Evolutionary conservation across 2,888 invertebrate species (phyloP).

Genomic region (Malachius bipustulatus): DNA sequence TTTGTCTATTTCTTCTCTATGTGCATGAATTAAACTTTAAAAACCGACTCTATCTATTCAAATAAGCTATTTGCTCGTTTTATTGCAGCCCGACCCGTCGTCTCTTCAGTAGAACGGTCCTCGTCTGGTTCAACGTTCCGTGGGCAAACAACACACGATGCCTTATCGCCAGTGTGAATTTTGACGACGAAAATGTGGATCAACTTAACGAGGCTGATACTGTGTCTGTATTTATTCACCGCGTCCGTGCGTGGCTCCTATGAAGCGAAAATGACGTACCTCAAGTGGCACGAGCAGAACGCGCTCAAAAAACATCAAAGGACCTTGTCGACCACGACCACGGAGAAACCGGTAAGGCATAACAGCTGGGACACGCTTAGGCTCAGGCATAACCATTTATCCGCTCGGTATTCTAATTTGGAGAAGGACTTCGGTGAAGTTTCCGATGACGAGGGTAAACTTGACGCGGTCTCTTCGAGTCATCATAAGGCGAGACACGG

Average conservation of each 20-base stretch:
- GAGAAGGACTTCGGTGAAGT: neutral
- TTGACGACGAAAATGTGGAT: neutral
- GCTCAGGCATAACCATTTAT: neutral
- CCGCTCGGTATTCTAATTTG: no score
- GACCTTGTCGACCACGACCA: neutral
- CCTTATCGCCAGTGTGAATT: neutral
- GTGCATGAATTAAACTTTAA: no score
- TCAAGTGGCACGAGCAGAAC: no score
- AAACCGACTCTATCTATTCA: no score
- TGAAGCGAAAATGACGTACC: neutral
- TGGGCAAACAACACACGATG: neutral
- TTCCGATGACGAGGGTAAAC: neutral
- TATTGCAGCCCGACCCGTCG: neutral
- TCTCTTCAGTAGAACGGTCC: neutral
- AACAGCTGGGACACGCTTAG: neutral
- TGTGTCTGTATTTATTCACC: neutral
- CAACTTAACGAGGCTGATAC: constrained; percentile 1
- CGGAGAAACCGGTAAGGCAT: neutral
- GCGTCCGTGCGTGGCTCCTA: neutral
- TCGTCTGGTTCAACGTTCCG: constrained; percentile 1
- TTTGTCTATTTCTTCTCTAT: no score
- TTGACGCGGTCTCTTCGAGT: neutral
- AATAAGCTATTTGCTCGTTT: constrained; percentile 1
- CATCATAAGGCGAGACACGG: constrained; percentile 1
- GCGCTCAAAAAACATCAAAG: neutral